Percentiles rank a stretch among this genome's conserved stretches.
These are phyloP conservation scores for Drosophila insularis DNA, from an alignment of 1,140 invertebrate species.

Conservation along the genomic window DNA sequence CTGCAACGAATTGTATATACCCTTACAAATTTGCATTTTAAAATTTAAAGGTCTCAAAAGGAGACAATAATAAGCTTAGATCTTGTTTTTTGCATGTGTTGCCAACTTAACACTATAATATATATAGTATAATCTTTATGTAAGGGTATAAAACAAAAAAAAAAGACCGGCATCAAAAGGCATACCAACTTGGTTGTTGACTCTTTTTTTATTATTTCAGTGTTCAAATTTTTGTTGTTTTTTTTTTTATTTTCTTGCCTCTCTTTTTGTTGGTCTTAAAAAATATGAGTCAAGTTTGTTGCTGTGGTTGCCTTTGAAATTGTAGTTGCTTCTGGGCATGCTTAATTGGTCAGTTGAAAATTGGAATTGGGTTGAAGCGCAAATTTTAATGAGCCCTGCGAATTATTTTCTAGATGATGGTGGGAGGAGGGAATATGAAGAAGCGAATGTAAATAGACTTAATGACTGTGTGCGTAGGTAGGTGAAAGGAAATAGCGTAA, in stretches of 20 bases:
- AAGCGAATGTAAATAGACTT: not conserved
- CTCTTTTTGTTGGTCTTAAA: conserved; percentile 39
- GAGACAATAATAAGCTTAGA: too few relatives aligned
- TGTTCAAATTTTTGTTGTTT: conserved; percentile 36
- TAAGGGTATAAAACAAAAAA: not conserved
- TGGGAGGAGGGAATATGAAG: not conserved
- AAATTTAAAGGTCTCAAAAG: too few relatives aligned
- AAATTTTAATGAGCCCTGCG: conserved; percentile 63
- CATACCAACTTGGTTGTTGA: conserved; percentile 77
- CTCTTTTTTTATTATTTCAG: conserved; percentile 59
- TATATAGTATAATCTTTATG: not conserved
- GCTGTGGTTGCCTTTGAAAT: conserved; percentile 6
- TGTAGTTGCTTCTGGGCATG: conserved; percentile 42
- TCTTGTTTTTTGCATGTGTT: not conserved
- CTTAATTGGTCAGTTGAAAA: conserved; percentile 58
- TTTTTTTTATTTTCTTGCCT: conserved; percentile 32
- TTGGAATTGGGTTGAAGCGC: conserved; percentile 64
- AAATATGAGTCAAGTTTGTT: conserved; percentile 67
- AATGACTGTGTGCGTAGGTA: conserved; percentile 31
- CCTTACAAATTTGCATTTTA: too few relatives aligned
- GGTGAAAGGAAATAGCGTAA: conserved; percentile 5
- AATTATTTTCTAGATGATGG: conserved; percentile 16
- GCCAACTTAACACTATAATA: not conserved
- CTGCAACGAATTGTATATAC: not conserved
- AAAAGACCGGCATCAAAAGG: conserved; percentile 48